Conservation (phyloP, 2,888 invertebrate genomes). For the Leistus spinibarbis region DNA sequence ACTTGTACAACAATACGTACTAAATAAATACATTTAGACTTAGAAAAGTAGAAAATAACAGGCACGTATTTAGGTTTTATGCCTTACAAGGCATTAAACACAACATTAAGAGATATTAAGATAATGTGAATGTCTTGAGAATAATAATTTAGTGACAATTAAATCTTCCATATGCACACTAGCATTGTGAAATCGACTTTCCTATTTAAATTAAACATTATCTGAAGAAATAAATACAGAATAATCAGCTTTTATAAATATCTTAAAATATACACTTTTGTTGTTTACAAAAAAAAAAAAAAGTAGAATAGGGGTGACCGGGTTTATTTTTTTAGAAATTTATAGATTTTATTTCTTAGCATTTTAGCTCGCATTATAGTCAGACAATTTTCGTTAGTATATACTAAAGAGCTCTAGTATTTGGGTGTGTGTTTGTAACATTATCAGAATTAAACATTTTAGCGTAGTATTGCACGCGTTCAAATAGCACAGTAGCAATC, state of each 20-base stretch:
- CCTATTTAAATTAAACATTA: neutral
- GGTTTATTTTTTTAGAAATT: too few relatives aligned
- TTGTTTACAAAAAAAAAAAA: neutral
- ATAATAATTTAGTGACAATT: constrained; percentile 5
- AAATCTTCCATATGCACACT: neutral
- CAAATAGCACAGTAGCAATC: neutral
- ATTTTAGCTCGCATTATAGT: too few relatives aligned
- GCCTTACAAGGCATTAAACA: constrained; percentile 4
- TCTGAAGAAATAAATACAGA: too few relatives aligned
- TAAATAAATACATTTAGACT: constrained; percentile 6
- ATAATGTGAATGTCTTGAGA: constrained; percentile 10
- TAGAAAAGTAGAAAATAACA: neutral
- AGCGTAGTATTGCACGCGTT: too few relatives aligned
- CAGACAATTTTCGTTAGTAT: too few relatives aligned
- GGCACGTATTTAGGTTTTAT: constrained; percentile 9
- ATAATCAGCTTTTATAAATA: too few relatives aligned
- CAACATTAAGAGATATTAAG: constrained; percentile 7
- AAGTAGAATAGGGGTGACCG: too few relatives aligned
- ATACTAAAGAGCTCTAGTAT: too few relatives aligned
- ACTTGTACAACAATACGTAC: neutral
- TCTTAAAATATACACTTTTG: too few relatives aligned
- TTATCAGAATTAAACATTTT: too few relatives aligned
- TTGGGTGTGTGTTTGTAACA: too few relatives aligned
- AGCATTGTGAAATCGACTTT: neutral
- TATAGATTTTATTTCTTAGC: too few relatives aligned